A percentile compares a stretch with the other conserved stretches of the same genome.
Evolutionary conservation across 2,797 vertebrate genomes (phyloP).

Genomic region (Etheostoma perlongum): DNA sequence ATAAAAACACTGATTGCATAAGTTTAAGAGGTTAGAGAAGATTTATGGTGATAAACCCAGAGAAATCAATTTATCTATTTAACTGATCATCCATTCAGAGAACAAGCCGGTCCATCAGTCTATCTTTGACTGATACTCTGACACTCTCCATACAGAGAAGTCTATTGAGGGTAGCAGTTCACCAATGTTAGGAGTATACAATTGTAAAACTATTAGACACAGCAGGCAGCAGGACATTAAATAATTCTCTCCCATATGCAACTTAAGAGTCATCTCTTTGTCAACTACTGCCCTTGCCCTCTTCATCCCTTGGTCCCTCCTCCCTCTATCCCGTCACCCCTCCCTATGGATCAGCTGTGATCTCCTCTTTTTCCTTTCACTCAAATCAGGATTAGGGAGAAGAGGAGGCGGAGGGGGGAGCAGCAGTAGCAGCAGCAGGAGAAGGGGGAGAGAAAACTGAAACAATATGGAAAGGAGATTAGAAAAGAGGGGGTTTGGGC

Average conservation of each 20-base stretch:
- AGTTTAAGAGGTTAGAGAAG: constrained; percentile 39
- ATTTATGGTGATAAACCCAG: constrained; percentile 55
- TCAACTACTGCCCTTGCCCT: constrained; percentile 71
- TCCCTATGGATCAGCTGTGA: constrained; percentile 85
- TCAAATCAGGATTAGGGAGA: constrained; percentile 86
- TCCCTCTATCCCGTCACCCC: constrained; percentile 58
- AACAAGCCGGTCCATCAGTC: constrained; percentile 65
- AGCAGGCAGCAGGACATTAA: constrained; percentile 64
- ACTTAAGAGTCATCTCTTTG: constrained; percentile 77
- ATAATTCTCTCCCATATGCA: constrained; percentile 63
- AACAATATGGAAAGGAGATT: constrained; percentile 96
- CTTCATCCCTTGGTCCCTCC: constrained; percentile 64
- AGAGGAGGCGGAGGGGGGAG: constrained; percentile 53
- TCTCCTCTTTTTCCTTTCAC: constrained; percentile 84
- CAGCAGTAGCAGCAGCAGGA: constrained; percentile 70
- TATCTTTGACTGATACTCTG: constrained; percentile 51
- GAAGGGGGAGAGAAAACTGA: constrained; percentile 76
- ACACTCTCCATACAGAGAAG: constrained; percentile 53
- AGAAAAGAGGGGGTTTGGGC: constrained; percentile 89
- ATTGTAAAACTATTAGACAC: constrained; percentile 71
- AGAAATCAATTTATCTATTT: constrained; percentile 62
- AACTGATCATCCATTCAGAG: constrained; percentile 71
- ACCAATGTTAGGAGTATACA: constrained; percentile 56
- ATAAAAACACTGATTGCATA: neutral
- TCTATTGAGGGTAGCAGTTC: constrained; percentile 52